Base-by-base conservation (phyloP, 2,797 vertebrate genomes). In the Pteropus rufus region DNA sequence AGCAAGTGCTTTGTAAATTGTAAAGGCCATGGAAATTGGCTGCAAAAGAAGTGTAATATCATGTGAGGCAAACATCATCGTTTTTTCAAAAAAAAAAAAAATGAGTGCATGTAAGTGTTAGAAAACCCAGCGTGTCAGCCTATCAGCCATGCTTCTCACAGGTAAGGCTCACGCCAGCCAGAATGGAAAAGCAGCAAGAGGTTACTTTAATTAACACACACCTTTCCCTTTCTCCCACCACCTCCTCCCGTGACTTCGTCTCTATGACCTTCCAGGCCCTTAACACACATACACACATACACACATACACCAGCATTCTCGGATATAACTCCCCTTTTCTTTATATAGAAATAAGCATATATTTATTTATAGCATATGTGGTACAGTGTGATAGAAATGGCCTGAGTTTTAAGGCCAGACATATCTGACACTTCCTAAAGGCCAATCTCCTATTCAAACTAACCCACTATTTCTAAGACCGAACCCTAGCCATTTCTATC, bases 31-130 rank as follows among this genome's bases (percentile, higher is more conserved):
- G 64, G 84, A 93, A 81, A 56, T 44, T 76, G 67, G 24, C 49
- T 86, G 12, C 39, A 67, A 92, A 81, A 39, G 21, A 14, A 70
- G 21, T 7, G 12, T 34, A 44, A 75, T 46, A 39, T 79, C 79
- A 91, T 65, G 36, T 81, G 46, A 69, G 2, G 21, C 9, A 65
- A 83, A 64, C 10, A 49, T 67, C 36, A 24, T 4, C 1, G 0
- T 31, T 92, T 88, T 93, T 76, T 46, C 65, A 64, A 54, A 75
- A 84, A 80, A 73, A 91, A 54, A 75, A 84, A 80, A 73, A 91
- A 72, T 64, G 41, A 86, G 23, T 8, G 19, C 29, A 46, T 18
- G 2, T 36, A 31, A 67, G 54, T 70, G 34, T 7, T 82, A 72
- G 54, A 31, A 11, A 56, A 70, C 12, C 46, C 9, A 60, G 10